Percentiles rank a stretch among this genome's conserved stretches.
Conservation (phyloP, 2,797 vertebrate species). For the Gallinago stenura region DNA sequence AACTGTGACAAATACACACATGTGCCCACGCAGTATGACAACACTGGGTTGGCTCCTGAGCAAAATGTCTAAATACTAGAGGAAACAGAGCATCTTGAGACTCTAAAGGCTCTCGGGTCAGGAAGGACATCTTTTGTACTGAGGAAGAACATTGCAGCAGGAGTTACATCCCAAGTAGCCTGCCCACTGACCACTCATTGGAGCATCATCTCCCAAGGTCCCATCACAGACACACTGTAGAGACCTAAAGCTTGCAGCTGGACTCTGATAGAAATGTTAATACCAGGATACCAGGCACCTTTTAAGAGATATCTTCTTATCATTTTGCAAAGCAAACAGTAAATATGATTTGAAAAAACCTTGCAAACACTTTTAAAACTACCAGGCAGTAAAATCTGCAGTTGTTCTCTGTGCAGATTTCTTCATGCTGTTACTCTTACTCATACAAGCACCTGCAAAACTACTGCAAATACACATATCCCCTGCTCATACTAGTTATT, state of each 20-base stretch:
- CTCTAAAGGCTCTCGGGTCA: background rate
- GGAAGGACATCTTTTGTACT: background rate
- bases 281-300: background rate
- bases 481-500: background rate
- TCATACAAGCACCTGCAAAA: background rate
- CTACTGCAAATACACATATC: background rate
- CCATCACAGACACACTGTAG: accelerated
- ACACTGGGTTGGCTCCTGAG: background rate
- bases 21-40: accelerated
- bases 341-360: background rate
- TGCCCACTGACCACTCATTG: accelerated
- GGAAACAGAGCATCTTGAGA: background rate
- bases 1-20: accelerated
- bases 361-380: background rate
- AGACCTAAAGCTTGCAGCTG: background rate
- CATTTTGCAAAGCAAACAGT: background rate
- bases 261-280: background rate
- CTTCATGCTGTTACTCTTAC: background rate
- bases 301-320: background rate
- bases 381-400: background rate
- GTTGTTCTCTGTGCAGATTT: background rate
- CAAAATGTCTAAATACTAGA: background rate
- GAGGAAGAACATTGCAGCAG: background rate
- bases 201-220: background rate
- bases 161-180: background rate